Evolutionary conservation across 2,888 invertebrate species (phyloP).

Genomic region (Hofmannophila pseudospretella): DNA sequence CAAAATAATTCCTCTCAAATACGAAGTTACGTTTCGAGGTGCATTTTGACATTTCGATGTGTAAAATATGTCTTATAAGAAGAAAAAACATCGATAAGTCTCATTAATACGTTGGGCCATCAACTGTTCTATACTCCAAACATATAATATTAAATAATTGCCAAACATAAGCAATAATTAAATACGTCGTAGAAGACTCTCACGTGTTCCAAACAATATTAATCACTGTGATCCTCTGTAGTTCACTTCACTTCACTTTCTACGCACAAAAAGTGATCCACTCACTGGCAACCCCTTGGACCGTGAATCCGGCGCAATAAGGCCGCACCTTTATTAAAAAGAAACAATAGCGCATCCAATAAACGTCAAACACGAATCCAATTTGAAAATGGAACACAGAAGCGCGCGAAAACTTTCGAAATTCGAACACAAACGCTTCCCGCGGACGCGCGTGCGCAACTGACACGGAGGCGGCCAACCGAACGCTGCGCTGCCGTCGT

Average conservation of each 20-base stretch:
- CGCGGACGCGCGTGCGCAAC: conserved; percentile 64
- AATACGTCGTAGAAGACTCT: no score
- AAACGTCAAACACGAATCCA: conserved; percentile 13
- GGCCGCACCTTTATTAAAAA: conserved; percentile 22
- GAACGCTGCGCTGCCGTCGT: conserved; percentile 25
- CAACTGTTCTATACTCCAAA: no score
- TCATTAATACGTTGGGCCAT: no score
- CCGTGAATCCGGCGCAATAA: conserved; percentile 13
- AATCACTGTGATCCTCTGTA: conserved; percentile 56
- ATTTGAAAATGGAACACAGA: conserved; percentile 18
- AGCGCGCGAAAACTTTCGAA: conserved; percentile 50
- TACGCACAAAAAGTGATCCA: conserved; percentile 22
- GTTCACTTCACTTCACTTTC: conserved; percentile 49
- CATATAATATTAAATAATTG: no score
- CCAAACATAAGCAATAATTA: no score
- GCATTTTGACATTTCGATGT: no score
- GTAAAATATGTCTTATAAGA: no score
- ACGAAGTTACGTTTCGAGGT: no score
- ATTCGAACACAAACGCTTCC: conserved; percentile 48
- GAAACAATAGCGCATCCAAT: conserved; percentile 21
- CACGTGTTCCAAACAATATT: conserved; percentile 31
- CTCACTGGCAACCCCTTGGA: conserved; percentile 17
- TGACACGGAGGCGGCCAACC: conserved; percentile 51
- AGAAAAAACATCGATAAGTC: no score
- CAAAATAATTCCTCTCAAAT: no score